Evolutionary conservation across 2,113 vertebrate genomes (phyloP).

Genomic region (Dinomys branickii): DNA sequence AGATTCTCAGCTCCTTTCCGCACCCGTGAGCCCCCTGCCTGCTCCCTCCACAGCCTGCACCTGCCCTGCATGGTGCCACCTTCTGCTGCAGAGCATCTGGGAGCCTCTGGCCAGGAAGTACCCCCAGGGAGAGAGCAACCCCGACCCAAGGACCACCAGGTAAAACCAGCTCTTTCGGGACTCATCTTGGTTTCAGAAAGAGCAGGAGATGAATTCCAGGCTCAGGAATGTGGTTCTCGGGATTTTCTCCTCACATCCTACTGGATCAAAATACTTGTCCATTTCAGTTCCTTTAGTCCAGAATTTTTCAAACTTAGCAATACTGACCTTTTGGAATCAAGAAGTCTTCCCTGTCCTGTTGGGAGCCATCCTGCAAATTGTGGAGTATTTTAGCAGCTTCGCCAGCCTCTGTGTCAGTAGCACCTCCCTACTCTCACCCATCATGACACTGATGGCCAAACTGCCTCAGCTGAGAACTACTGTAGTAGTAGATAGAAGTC

Average conservation of each 20-base stretch:
- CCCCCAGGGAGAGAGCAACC: fast-evolving
- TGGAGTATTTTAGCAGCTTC: background rate
- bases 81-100: background rate
- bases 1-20: background rate
- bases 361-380: background rate
- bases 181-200: background rate
- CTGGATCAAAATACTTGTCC: background rate
- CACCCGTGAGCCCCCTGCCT: background rate
- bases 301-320: background rate
- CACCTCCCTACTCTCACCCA: background rate
- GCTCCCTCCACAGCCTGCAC: background rate
- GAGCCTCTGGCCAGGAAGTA: background rate
- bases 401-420: background rate
- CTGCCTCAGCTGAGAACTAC: background rate
- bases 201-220: background rate
- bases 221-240: background rate
- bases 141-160: background rate
- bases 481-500: background rate
- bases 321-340: background rate
- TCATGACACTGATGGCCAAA: background rate
- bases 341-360: background rate
- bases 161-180: background rate
- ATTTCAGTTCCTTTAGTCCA: background rate
- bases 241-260: background rate
- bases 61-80: too few relatives aligned